Percentiles rank a stretch among this genome's conserved stretches.
phyloP scores from a whole-genome alignment of 1,140 invertebrate genomes.

The Caerostris extrusa region DNA sequence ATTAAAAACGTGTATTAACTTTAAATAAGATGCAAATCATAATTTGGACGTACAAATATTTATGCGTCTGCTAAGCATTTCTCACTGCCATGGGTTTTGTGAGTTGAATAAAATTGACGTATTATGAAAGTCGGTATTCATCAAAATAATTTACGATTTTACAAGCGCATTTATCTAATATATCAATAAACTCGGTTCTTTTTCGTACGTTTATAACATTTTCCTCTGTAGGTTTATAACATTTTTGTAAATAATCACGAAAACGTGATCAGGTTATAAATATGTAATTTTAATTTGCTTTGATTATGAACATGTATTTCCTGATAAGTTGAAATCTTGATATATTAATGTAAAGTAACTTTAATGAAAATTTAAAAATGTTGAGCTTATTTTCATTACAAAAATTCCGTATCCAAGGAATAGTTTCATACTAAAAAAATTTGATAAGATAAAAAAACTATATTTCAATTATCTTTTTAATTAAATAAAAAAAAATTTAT shows the following conservation, averaged over 20 bases:
- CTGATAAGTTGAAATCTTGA: no score
- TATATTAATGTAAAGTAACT: no score
- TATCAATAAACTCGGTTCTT: background rate
- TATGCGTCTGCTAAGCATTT: background rate
- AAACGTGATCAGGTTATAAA: background rate
- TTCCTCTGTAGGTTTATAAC: background rate
- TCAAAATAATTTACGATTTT: background rate
- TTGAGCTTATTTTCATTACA: no score
- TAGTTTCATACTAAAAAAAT: no score
- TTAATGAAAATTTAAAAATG: no score
- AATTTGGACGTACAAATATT: background rate
- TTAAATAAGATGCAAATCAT: background rate
- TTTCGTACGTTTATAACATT: background rate
- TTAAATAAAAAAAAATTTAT: no score
- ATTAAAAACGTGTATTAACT: constrained; percentile 11
- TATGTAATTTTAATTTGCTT: background rate
- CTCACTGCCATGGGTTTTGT: background rate
- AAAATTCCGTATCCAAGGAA: no score
- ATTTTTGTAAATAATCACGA: background rate
- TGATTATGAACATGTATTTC: no score
- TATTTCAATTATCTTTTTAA: no score
- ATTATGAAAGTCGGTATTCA: background rate
- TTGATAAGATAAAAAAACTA: no score
- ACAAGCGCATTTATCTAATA: background rate
- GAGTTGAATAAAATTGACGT: constrained; percentile 12